Percentiles rank a stretch among this genome's conserved stretches.
phyloP scores from a whole-genome alignment of 2,113 vertebrate genomes.

The Crotophaga sulcirostris region DNA sequence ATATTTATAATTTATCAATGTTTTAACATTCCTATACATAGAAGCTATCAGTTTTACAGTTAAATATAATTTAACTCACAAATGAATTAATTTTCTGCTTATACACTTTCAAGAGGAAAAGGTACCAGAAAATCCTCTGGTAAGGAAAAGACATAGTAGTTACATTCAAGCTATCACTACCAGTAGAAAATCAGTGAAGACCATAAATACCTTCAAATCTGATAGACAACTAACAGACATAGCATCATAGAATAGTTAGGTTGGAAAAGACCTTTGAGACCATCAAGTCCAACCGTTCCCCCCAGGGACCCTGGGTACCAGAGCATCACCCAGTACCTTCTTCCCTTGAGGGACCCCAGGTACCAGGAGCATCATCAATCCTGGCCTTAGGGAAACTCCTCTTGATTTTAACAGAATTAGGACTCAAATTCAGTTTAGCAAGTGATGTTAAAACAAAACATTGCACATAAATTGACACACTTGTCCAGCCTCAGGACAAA shows the following conservation, averaged over 20 bases:
- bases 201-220: background rate
- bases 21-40: background rate
- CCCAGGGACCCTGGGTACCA: no score
- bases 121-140: background rate
- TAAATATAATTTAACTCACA: background rate
- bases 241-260: no score
- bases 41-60: background rate
- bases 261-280: no score
- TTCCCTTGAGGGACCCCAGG: no score
- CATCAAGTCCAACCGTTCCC: no score
- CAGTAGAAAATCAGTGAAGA: background rate
- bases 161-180: background rate
- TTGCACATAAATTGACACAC: background rate
- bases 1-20: no score
- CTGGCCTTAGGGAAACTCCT: background rate
- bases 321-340: no score
- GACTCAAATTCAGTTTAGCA: background rate
- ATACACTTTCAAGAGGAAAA: background rate
- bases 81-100: background rate
- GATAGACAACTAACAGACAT: background rate
- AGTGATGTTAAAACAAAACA: background rate
- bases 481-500: background rate
- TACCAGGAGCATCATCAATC: no score
- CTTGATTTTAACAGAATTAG: background rate
- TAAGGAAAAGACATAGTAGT: background rate